Evolutionary conservation across 2,797 vertebrate species (phyloP).

Genomic region (Buceros bicornis): DNA sequence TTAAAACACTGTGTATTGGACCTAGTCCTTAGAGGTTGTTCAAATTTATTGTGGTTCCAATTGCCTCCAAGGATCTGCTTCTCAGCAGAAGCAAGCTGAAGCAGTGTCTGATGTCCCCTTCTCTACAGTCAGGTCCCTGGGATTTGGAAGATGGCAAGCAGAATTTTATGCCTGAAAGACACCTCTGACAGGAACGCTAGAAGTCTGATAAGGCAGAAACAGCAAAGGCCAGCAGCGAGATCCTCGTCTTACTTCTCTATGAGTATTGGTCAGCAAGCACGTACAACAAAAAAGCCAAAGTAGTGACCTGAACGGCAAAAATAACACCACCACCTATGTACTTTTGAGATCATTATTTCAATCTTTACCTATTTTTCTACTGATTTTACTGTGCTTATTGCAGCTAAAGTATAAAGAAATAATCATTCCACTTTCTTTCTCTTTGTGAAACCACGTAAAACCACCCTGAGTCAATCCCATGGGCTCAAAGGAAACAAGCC

Average conservation of each 20-base stretch:
- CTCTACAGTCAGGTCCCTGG: background rate
- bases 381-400: background rate
- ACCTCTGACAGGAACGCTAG: background rate
- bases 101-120: background rate
- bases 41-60: conserved; percentile 19
- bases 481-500: background rate
- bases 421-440: background rate
- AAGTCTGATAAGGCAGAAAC: background rate
- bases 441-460: background rate
- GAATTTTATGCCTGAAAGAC: background rate
- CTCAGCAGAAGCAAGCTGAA: background rate
- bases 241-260: background rate
- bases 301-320: background rate
- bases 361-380: background rate
- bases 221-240: background rate
- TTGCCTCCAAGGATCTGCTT: background rate
- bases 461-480: background rate
- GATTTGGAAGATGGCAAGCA: background rate
- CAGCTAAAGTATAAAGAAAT: background rate
- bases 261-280: background rate
- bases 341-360: background rate
- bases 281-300: background rate
- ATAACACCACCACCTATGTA: background rate
- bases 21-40: background rate
- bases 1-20: conserved; percentile 7